These are phyloP conservation scores for Fregata magnificens DNA, from an alignment of 2,113 vertebrate genomes.

Conservation along the genomic window DNA sequence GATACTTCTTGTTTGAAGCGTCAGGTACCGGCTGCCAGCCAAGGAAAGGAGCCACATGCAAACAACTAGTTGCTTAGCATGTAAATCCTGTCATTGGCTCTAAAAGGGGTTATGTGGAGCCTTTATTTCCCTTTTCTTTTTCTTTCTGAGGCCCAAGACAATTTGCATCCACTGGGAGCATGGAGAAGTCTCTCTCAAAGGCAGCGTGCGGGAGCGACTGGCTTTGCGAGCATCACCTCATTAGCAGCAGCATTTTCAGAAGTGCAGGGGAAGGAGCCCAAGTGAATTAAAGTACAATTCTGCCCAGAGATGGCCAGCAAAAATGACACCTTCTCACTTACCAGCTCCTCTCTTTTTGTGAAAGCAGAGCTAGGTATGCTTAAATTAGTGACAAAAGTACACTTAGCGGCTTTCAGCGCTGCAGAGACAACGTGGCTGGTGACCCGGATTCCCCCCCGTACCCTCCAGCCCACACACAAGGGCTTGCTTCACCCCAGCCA, in stretches of 20 bases:
- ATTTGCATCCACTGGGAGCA: not conserved
- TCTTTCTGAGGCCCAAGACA: not conserved
- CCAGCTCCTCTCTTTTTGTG: not conserved
- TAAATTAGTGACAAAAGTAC: not conserved
- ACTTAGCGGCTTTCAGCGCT: rapidly evolving
- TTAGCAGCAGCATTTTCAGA: not conserved
- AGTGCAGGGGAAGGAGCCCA: not conserved
- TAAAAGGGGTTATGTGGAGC: not conserved
- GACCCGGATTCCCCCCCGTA: not conserved
- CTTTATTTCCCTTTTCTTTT: not conserved
- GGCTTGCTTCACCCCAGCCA: not conserved
- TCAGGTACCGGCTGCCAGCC: not conserved
- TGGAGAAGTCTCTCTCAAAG: not conserved
- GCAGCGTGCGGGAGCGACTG: rapidly evolving
- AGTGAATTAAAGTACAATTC: not conserved
- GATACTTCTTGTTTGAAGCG: not conserved
- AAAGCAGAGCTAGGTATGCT: not conserved
- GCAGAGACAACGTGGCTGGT: rapidly evolving
- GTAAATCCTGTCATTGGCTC: not conserved
- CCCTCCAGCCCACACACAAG: rapidly evolving
- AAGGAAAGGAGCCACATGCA: not conserved
- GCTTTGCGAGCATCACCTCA: rapidly evolving
- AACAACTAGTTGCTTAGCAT: not conserved
- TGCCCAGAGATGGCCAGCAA: not conserved
- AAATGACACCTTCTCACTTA: not conserved